These are phyloP conservation scores for Caretta caretta DNA, from an alignment of 2,113 vertebrate genomes.

Conservation along the genomic window DNA sequence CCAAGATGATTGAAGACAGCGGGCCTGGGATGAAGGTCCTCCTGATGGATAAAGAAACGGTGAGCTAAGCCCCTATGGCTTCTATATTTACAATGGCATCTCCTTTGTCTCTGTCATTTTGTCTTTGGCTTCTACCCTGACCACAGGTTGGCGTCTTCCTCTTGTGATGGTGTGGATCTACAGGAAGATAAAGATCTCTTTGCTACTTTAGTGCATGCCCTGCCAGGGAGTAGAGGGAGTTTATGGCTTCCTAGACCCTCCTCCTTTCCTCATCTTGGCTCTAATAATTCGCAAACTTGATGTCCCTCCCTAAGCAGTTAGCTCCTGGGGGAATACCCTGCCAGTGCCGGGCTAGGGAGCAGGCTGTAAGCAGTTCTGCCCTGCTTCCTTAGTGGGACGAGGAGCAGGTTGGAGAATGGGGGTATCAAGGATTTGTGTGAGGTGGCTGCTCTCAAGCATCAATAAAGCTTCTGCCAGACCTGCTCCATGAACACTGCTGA, in stretches of 20 bases:
- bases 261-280: background rate
- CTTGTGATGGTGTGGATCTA: background rate
- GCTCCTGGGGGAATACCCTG: background rate
- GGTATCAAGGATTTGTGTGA: background rate
- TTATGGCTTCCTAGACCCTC: background rate
- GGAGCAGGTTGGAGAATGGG: background rate
- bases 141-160: background rate
- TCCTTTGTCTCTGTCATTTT: background rate
- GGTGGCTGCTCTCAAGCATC: background rate
- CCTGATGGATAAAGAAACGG: slow-evolving; percentile 97
- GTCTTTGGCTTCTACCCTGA: background rate
- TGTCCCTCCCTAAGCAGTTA: background rate
- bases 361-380: background rate
- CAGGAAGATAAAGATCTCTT: background rate
- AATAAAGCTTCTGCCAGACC: background rate
- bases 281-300: background rate
- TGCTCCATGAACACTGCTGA: background rate
- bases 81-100: background rate
- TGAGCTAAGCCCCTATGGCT: slow-evolving; percentile 64
- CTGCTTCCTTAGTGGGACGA: background rate
- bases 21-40: slow-evolving; percentile 97
- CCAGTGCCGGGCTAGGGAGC: background rate
- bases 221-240: background rate
- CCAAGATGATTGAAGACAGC: slow-evolving; percentile 97
- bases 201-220: background rate